Conservation (phyloP, 2,113 vertebrate species). For the Phoenicopterus ruber region DNA sequence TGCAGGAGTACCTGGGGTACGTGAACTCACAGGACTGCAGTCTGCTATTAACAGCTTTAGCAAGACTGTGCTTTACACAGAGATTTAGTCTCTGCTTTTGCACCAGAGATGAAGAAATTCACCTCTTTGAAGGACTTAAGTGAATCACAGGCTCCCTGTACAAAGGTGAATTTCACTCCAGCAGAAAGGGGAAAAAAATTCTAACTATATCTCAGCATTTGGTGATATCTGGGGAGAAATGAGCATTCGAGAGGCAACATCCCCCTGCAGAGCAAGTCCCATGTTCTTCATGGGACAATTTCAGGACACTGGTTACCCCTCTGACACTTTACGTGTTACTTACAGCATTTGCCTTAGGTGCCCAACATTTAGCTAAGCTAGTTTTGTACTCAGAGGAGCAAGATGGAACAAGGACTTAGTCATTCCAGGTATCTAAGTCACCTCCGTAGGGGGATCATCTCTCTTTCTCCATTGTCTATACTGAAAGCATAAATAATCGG, state of each 20-base stretch:
- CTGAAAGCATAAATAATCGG: neutral
- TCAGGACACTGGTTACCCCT: neutral
- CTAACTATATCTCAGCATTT: neutral
- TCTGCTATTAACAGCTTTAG: neutral
- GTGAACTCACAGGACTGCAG: neutral
- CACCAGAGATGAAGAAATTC: neutral
- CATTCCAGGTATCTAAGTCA: neutral
- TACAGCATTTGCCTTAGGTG: neutral
- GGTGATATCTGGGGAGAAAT: neutral
- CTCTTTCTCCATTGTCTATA: neutral
- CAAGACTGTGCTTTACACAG: neutral
- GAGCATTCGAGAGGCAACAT: neutral
- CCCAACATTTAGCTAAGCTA: neutral
- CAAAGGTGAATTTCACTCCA: neutral
- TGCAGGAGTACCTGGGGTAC: neutral
- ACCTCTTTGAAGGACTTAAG: neutral
- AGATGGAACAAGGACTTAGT: neutral
- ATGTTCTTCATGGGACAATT: neutral
- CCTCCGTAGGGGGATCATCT: neutral
- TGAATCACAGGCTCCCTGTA: neutral
- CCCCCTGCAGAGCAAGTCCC: neutral
- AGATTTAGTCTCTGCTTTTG: neutral
- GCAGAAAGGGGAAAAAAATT: neutral
- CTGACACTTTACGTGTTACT: neutral
- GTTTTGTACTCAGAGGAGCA: neutral